A percentile compares a stretch with the other conserved stretches of the same genome.
These are phyloP conservation scores for Anoplius nigerrimus DNA, from an alignment of 2,888 invertebrate genomes.

Conservation along the genomic window DNA sequence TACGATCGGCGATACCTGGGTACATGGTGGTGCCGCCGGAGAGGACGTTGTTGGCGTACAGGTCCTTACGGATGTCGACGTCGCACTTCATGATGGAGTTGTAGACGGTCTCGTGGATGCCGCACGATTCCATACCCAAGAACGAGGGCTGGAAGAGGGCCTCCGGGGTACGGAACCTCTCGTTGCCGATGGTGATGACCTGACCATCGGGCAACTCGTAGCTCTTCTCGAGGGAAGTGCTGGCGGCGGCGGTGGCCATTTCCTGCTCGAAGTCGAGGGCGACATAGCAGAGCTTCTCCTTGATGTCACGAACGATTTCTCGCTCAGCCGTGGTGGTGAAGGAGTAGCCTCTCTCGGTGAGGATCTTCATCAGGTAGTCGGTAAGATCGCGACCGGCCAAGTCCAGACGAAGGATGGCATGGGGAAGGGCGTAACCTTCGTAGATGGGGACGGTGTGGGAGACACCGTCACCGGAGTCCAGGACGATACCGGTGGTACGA, in stretches of 20 bases:
- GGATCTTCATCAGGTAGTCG: slow-evolving; percentile 16
- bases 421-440: slow-evolving; percentile 91
- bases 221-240: slow-evolving; percentile 92
- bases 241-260: slow-evolving; percentile 94
- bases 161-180: slow-evolving; percentile 92
- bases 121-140: slow-evolving; percentile 94
- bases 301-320: slow-evolving; percentile 18
- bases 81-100: slow-evolving; percentile 97
- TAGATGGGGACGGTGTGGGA: slow-evolving; percentile 95
- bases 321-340: slow-evolving; percentile 17
- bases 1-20: slow-evolving; percentile 96
- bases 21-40: slow-evolving; percentile 98
- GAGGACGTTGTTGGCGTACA: slow-evolving; percentile 93
- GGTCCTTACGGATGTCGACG: slow-evolving; percentile 93
- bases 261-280: slow-evolving; percentile 93
- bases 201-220: slow-evolving; percentile 93
- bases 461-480: slow-evolving; percentile 95
- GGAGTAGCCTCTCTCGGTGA: slow-evolving; percentile 17
- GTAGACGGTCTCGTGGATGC: slow-evolving; percentile 93
- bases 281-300: slow-evolving; percentile 12
- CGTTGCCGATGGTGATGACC: slow-evolving; percentile 92
- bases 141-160: slow-evolving; percentile 92
- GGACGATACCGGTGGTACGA: slow-evolving; percentile 94
- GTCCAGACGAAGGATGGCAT: slow-evolving; percentile 94
- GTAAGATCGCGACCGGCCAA: slow-evolving; percentile 85